These are phyloP conservation scores for Percopsis transmontana DNA, from an alignment of 2,113 vertebrate genomes.

Conservation along the genomic window DNA sequence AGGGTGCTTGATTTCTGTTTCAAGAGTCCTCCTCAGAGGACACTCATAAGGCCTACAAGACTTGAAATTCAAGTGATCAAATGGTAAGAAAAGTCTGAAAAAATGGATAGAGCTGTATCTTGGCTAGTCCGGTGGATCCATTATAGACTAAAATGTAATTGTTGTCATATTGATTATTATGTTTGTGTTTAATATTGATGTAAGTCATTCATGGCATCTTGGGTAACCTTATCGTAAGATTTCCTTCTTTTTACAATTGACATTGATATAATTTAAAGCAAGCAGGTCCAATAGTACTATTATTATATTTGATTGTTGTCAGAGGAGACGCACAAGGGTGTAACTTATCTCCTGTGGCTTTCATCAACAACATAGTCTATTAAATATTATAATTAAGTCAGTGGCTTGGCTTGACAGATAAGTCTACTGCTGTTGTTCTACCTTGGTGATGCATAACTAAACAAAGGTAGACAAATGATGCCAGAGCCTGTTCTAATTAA, in stretches of 20 bases:
- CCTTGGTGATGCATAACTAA: slow-evolving; percentile 47
- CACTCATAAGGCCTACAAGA: too few relatives aligned
- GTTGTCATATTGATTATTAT: too few relatives aligned
- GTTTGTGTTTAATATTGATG: too few relatives aligned
- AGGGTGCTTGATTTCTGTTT: too few relatives aligned
- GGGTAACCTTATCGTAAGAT: not conserved
- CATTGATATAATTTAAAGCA: not conserved
- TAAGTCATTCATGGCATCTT: too few relatives aligned
- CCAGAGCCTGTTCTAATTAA: slow-evolving; percentile 53
- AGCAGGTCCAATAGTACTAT: not conserved
- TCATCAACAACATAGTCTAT: slow-evolving; percentile 37
- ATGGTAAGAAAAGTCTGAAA: too few relatives aligned
- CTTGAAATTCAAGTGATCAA: too few relatives aligned
- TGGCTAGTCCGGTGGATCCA: too few relatives aligned
- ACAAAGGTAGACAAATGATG: slow-evolving; percentile 50
- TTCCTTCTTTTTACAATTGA: not conserved
- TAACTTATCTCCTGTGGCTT: slow-evolving; percentile 35
- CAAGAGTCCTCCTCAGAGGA: too few relatives aligned
- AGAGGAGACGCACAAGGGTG: slow-evolving; percentile 8
- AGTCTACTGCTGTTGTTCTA: slow-evolving; percentile 18
- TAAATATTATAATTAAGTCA: slow-evolving; percentile 51
- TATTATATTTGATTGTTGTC: slow-evolving; percentile 19
- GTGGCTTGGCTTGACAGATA: slow-evolving; percentile 39
- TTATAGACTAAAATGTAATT: too few relatives aligned
- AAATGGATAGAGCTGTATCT: too few relatives aligned